These are phyloP conservation scores for Zelleria hepariella DNA, from an alignment of 2,888 invertebrate genomes.

Conservation along the genomic window DNA sequence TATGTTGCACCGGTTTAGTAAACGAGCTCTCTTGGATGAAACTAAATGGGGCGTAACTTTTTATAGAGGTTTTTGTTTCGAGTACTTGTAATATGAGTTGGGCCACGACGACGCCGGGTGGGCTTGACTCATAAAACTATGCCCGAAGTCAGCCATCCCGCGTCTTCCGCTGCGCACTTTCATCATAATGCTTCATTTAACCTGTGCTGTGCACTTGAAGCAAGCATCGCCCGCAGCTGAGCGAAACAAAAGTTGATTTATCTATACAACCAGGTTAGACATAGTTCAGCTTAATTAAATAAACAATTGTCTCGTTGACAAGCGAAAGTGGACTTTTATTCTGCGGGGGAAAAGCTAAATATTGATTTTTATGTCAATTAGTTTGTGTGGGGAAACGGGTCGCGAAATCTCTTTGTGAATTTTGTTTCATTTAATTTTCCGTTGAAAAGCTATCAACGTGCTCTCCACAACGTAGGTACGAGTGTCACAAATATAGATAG, in stretches of 20 bases:
- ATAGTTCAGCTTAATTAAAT: not conserved
- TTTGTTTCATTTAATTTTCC: not conserved
- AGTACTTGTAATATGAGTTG: constrained; percentile 35
- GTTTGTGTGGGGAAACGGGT: not conserved
- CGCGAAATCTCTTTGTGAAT: constrained; percentile 2
- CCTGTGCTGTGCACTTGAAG: not conserved
- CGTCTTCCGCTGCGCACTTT: not conserved
- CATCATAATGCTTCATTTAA: not conserved
- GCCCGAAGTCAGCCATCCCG: not conserved
- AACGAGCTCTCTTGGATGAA: constrained; percentile 48
- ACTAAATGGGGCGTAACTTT: constrained; percentile 59
- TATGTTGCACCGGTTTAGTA: constrained; percentile 59
- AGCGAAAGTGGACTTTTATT: not conserved
- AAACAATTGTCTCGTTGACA: not conserved
- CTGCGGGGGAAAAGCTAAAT: not conserved
- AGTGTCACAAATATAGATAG: not conserved
- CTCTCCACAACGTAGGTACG: not conserved
- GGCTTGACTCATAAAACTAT: constrained; percentile 1
- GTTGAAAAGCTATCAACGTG: not conserved
- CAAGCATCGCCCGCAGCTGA: not conserved
- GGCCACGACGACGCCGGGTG: constrained; percentile 7
- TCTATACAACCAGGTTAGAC: too few relatives aligned
- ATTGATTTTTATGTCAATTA: not conserved
- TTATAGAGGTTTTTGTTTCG: constrained; percentile 52
- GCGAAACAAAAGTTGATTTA: not conserved